Evolutionary conservation across 2,888 invertebrate species (phyloP).

Genomic region (Calliphora vomitoria): DNA sequence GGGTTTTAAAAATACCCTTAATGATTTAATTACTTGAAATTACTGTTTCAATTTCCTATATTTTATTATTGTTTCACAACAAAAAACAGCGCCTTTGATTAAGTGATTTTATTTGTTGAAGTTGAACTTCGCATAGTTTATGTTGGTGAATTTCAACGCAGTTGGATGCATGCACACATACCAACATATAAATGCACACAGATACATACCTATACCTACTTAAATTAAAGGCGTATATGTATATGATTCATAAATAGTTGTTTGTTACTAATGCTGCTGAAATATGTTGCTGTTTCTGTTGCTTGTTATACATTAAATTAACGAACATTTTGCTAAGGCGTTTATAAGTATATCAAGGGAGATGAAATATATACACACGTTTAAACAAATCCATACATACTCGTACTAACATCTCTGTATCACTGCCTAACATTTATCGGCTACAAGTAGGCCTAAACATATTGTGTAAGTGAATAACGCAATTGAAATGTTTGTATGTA

Average conservation of each 20-base stretch:
- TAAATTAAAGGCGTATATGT: neutral
- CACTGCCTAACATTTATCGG: too few species aligned
- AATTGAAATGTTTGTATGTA: constrained; percentile 43
- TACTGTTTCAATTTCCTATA: neutral
- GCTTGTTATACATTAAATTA: constrained; percentile 63
- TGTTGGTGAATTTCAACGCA: constrained; percentile 49
- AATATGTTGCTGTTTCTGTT: constrained; percentile 9
- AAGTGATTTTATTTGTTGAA: constrained; percentile 47
- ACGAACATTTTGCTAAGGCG: constrained; percentile 50
- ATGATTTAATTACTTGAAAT: neutral
- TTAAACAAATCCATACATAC: neutral
- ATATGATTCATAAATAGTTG: constrained; percentile 42
- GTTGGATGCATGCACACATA: constrained; percentile 29
- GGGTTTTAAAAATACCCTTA: too few species aligned
- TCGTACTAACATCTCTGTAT: too few species aligned
- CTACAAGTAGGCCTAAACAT: constrained; percentile 28
- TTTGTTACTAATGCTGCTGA: constrained; percentile 14
- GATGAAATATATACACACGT: constrained; percentile 7
- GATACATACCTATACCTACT: too few species aligned
- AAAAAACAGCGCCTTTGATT: constrained; percentile 27
- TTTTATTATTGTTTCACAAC: neutral
- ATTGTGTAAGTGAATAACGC: neutral
- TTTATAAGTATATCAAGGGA: constrained; percentile 18
- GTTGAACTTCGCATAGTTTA: constrained; percentile 57
- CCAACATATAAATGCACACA: neutral